A percentile compares a stretch with the other conserved stretches of the same genome.
Conservation (phyloP, 2,888 invertebrate genomes). For the Drosophila macrospina region DNA sequence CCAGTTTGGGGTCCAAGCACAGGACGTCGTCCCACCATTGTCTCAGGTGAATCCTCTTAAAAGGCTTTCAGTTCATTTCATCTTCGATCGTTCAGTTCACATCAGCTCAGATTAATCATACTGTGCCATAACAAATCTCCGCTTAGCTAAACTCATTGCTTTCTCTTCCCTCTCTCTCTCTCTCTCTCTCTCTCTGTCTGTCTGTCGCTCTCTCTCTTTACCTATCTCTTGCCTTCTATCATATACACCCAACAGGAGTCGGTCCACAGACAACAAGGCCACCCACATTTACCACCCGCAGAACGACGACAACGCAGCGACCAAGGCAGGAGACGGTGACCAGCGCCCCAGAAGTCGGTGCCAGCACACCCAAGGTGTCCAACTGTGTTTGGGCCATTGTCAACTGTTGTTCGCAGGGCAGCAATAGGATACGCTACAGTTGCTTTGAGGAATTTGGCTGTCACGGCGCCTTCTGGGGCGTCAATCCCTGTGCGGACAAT, state of each 20-base stretch:
- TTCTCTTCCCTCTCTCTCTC: constrained; percentile 5
- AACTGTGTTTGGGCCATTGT: constrained; percentile 91
- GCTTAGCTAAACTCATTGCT: constrained; percentile 12
- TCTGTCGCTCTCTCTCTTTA: constrained; percentile 9
- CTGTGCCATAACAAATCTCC: constrained; percentile 25
- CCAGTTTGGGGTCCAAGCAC: constrained; percentile 21
- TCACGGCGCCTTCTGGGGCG: constrained; percentile 90
- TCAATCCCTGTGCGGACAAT: constrained; percentile 89
- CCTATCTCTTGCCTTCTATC: constrained; percentile 1
- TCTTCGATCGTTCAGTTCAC: neutral
- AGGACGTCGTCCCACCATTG: neutral
- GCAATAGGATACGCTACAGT: constrained; percentile 86
- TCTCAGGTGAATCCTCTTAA: constrained; percentile 19
- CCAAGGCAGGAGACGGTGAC: neutral
- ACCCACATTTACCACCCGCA: neutral
- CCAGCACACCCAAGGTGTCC: constrained; percentile 82
- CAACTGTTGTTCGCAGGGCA: constrained; percentile 88
- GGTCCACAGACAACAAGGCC: neutral
- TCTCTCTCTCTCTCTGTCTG: constrained; percentile 11
- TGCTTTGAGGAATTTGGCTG: constrained; percentile 92
- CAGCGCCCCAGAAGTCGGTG: neutral
- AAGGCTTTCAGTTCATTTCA: neutral
- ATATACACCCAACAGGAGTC: neutral
- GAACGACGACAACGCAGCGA: neutral
- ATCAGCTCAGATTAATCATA: constrained; percentile 1